phyloP scores from a whole-genome alignment of 2,888 invertebrate species.

The Emmelina monodactyla region DNA sequence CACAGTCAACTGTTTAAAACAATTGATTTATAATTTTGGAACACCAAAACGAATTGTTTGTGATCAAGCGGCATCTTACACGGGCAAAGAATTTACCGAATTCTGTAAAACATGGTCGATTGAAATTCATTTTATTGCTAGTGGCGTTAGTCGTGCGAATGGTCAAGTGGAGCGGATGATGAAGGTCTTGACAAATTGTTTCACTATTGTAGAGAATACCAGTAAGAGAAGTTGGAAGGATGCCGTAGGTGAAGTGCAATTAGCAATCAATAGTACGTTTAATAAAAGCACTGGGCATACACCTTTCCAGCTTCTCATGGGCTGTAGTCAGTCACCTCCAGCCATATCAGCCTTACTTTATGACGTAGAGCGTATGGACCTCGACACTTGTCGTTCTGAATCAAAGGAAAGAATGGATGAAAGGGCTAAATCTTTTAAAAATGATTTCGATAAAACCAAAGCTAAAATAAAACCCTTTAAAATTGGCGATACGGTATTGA shows the following conservation, averaged over 20 bases:
- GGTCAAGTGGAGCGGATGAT: slow-evolving; percentile 17
- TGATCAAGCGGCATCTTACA: slow-evolving; percentile 10
- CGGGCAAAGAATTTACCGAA: slow-evolving; percentile 7
- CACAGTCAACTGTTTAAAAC: slow-evolving; percentile 5
- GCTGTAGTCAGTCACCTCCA: slow-evolving; percentile 13
- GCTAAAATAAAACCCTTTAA: slow-evolving; percentile 11
- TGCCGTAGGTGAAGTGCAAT: slow-evolving; percentile 16
- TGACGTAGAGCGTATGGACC: slow-evolving; percentile 10
- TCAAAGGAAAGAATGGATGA: slow-evolving; percentile 8
- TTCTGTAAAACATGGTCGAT: slow-evolving; percentile 10
- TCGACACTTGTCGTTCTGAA: slow-evolving; percentile 5
- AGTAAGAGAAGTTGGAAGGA: slow-evolving; percentile 13
- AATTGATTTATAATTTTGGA: slow-evolving; percentile 6
- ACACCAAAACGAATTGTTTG: slow-evolving; percentile 12
- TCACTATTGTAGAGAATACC: slow-evolving; percentile 13
- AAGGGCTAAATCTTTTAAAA: slow-evolving; percentile 1
- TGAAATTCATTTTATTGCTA: slow-evolving; percentile 13
- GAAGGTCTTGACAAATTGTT: slow-evolving; percentile 13
- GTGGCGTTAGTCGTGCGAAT: slow-evolving; percentile 14
- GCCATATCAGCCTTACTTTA: slow-evolving; percentile 7
- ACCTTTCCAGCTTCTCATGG: slow-evolving; percentile 15
- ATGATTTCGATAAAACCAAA: slow-evolving; percentile 10
- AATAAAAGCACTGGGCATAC: slow-evolving; percentile 13
- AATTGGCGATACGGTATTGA: slow-evolving; percentile 8
- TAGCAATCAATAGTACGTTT: slow-evolving; percentile 15